Evolutionary conservation across 2,888 invertebrate species (phyloP).

Genomic region (Thysanoteuthis rhombus): DNA sequence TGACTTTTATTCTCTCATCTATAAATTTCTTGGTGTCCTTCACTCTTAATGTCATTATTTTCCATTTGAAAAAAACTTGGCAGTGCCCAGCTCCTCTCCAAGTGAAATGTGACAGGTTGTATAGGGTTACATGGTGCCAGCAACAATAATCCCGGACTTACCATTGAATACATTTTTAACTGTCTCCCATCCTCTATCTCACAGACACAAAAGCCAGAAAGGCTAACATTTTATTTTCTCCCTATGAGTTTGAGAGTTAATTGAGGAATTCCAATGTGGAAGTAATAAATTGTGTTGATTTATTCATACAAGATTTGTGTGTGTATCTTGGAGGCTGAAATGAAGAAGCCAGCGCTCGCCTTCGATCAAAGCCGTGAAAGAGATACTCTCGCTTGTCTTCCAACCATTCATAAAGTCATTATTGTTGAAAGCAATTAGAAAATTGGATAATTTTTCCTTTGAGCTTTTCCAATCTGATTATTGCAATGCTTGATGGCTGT

Average conservation of each 20-base stretch:
- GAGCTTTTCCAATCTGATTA: not conserved
- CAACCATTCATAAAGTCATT: not conserved
- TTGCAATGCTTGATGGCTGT: not conserved
- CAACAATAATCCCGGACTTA: no score
- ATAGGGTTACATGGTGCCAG: no score
- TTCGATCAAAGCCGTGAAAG: not conserved
- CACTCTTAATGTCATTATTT: no score
- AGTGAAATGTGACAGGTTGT: no score
- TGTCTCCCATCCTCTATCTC: no score
- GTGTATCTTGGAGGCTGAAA: not conserved
- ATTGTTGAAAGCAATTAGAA: not conserved
- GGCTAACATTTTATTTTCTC: no score
- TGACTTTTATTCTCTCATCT: not conserved
- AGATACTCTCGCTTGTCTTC: not conserved
- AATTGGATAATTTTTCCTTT: slow-evolving; percentile 12
- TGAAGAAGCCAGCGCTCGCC: not conserved
- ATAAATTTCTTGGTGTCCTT: not conserved
- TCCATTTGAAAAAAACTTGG: no score
- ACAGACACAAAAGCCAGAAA: no score
- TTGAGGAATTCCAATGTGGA: not conserved
- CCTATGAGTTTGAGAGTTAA: no score
- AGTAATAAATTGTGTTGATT: not conserved
- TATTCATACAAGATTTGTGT: not conserved
- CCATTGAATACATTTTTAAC: no score
- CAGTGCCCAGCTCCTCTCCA: no score